Conservation (phyloP, 2,113 vertebrate genomes). For the Anoura caudifer region DNA sequence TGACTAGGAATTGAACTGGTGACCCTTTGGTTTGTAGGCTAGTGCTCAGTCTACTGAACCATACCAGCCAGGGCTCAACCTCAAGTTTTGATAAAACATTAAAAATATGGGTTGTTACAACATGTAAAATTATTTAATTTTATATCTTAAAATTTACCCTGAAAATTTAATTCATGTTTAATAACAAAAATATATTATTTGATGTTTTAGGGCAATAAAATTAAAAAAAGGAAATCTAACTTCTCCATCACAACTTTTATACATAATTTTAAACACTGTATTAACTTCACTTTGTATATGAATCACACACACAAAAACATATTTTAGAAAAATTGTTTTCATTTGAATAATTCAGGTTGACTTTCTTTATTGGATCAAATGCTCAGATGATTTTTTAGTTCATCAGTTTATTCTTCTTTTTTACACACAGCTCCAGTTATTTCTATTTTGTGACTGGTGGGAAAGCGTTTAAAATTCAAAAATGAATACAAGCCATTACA, state of each 20-base stretch:
- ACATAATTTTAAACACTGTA: background rate
- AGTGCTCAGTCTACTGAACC: too few species aligned
- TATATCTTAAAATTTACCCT: background rate
- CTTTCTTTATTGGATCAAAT: background rate
- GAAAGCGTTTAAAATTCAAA: conserved; percentile 40
- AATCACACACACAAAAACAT: background rate
- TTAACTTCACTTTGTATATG: background rate
- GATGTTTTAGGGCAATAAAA: background rate
- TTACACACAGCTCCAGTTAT: background rate
- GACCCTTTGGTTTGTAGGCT: too few species aligned
- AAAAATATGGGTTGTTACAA: background rate
- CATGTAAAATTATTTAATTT: background rate
- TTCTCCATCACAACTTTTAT: background rate
- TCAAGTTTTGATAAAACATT: background rate
- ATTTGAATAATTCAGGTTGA: background rate
- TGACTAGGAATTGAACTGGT: too few species aligned
- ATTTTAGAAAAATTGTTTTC: background rate
- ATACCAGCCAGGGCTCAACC: background rate
- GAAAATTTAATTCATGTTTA: conserved; percentile 13
- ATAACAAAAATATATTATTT: background rate
- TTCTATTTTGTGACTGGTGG: conserved; percentile 10
- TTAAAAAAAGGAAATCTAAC: background rate
- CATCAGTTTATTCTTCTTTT: background rate
- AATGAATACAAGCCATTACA: conserved; percentile 38
- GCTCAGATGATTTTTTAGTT: background rate